These are phyloP conservation scores for Beaufortia kweichowensis DNA, from an alignment of 2,113 vertebrate species.

Conservation along the genomic window DNA sequence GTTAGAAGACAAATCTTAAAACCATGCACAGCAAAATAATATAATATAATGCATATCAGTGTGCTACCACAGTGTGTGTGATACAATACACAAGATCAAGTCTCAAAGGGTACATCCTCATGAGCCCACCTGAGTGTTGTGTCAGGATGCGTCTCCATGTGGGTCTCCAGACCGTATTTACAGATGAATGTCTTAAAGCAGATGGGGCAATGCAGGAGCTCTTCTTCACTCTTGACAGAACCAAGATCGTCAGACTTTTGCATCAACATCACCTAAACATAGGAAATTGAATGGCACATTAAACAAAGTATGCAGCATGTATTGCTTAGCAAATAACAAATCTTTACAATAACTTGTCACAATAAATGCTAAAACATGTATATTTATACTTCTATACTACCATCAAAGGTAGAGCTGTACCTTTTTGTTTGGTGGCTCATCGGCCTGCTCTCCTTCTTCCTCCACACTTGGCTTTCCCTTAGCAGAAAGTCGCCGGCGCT, in stretches of 20 bases:
- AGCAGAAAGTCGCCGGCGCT: constrained; percentile 81
- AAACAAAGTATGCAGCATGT: background rate
- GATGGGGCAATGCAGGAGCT: constrained; percentile 86
- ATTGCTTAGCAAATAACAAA: background rate
- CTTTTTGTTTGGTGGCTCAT: constrained; percentile 87
- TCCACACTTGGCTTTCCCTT: constrained; percentile 86
- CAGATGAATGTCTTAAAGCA: constrained; percentile 93
- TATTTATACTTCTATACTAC: too few relatives aligned
- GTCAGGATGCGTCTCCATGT: constrained; percentile 95
- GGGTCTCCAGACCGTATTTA: constrained; percentile 89
- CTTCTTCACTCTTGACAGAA: constrained; percentile 71
- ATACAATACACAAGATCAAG: background rate
- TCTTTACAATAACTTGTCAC: background rate
- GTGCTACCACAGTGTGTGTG: too few relatives aligned
- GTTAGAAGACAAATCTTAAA: constrained; percentile 11
- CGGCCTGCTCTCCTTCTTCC: constrained; percentile 77
- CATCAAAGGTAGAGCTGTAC: constrained; percentile 62
- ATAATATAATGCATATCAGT: too few relatives aligned
- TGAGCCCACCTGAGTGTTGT: constrained; percentile 80
- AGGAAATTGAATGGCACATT: background rate
- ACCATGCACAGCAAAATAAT: background rate
- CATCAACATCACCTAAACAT: constrained; percentile 72
- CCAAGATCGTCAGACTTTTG: constrained; percentile 67
- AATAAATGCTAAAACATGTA: background rate
- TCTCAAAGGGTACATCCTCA: background rate